These are phyloP conservation scores for Procambarus clarkii DNA, from an alignment of 1,140 invertebrate genomes.

Conservation along the genomic window DNA sequence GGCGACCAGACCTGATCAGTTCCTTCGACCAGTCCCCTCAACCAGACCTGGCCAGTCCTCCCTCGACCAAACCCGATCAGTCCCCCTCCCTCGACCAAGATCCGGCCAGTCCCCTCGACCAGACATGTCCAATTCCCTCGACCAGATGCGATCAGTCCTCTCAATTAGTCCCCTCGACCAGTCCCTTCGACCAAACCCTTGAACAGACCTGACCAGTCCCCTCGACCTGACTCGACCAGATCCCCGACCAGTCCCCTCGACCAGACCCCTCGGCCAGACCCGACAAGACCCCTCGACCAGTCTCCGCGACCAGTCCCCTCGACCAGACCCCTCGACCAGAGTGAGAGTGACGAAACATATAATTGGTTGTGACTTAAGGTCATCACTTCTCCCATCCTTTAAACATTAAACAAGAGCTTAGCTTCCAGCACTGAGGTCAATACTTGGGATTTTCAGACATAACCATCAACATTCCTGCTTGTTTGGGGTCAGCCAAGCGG, in stretches of 20 bases:
- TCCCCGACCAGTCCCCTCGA: too few relatives aligned
- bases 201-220: too few relatives aligned
- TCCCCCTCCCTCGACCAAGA: background rate
- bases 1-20: background rate
- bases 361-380: background rate
- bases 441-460: background rate
- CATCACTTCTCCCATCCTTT: background rate
- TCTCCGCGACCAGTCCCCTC: constrained; percentile 10
- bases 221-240: too few relatives aligned
- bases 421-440: background rate
- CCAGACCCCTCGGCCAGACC: too few relatives aligned
- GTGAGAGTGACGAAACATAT: background rate
- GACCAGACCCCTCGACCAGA: too few relatives aligned
- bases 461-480: background rate
- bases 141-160: background rate
- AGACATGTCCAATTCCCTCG: background rate
- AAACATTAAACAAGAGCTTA: background rate
- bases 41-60: background rate
- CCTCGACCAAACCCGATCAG: too few relatives aligned
- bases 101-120: background rate
- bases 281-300: background rate
- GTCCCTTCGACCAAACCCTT: too few relatives aligned
- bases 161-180: too few relatives aligned
- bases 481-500: background rate
- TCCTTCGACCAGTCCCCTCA: too few relatives aligned